phyloP scores from a whole-genome alignment of 2,888 invertebrate species.

The Drosophila aldrichi region DNA sequence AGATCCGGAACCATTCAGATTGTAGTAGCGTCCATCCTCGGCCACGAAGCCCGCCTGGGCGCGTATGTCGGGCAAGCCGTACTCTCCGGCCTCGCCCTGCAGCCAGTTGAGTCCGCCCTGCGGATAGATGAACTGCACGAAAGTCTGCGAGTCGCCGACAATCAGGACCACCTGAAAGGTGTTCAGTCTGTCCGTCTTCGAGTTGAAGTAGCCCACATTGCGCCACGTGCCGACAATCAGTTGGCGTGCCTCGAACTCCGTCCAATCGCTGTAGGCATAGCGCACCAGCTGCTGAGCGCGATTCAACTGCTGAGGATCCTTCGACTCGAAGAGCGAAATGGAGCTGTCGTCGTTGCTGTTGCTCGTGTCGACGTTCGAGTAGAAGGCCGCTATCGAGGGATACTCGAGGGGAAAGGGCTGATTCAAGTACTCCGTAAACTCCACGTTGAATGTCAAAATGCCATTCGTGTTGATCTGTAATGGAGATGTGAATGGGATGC shows the following conservation, averaged over 20 bases:
- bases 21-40: constrained; percentile 91
- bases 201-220: constrained; percentile 91
- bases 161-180: constrained; percentile 90
- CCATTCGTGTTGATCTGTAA: constrained; percentile 96
- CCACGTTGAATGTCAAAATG: constrained; percentile 94
- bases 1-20: constrained; percentile 95
- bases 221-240: constrained; percentile 96
- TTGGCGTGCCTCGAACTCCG: constrained; percentile 90
- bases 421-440: constrained; percentile 94
- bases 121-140: constrained; percentile 94
- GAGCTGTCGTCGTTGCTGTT: constrained; percentile 87
- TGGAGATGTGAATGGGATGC: not conserved
- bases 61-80: constrained; percentile 93
- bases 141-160: constrained; percentile 87
- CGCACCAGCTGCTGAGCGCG: constrained; percentile 90
- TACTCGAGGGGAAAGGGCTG: constrained; percentile 95
- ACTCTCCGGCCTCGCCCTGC: constrained; percentile 91
- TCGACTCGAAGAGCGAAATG: constrained; percentile 90
- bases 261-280: constrained; percentile 90
- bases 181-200: constrained; percentile 90
- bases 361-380: constrained; percentile 95
- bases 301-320: constrained; percentile 87
- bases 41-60: constrained; percentile 97
- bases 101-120: constrained; percentile 96
- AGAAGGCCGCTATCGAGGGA: constrained; percentile 95